Evolutionary conservation across 1,140 invertebrate species (phyloP).

Genomic region (Ptiloglossa arizonensis): DNA sequence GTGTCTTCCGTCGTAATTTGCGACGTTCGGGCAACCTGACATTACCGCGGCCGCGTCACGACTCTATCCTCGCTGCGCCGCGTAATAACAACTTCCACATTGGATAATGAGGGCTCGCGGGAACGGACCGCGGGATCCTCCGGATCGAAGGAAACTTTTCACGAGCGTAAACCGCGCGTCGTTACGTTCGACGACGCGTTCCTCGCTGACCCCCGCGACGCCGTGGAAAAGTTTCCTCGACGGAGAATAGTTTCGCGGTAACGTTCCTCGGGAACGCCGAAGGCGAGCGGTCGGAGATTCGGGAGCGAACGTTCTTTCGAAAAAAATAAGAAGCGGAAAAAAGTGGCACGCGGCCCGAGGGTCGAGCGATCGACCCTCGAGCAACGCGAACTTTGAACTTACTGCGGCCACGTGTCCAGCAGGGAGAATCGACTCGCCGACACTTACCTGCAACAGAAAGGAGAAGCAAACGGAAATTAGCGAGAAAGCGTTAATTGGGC

Average conservation of each 20-base stretch:
- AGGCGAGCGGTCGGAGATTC: no score
- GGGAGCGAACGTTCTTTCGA: no score
- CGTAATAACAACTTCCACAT: conserved; percentile 52
- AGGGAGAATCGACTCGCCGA: not conserved
- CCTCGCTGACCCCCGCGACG: not conserved
- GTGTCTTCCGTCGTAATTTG: conserved; percentile 56
- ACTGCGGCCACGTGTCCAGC: not conserved
- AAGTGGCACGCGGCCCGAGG: no score
- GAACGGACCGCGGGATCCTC: not conserved
- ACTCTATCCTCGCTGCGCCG: conserved; percentile 51
- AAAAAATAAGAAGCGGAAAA: no score
- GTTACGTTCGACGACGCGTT: conserved; percentile 34
- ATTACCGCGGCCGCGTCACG: conserved; percentile 58
- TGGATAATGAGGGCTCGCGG: conserved; percentile 14
- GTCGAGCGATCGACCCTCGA: no score
- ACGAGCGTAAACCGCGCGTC: conserved; percentile 40
- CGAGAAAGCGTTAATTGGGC: not conserved
- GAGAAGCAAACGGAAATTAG: conserved; percentile 41
- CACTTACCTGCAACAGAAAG: conserved; percentile 76
- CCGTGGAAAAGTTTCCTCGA: conserved; percentile 16
- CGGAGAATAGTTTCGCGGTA: no score
- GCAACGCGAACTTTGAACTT: conserved; percentile 29
- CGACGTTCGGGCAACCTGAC: conserved; percentile 51
- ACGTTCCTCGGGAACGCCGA: no score
- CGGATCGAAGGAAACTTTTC: conserved; percentile 36